Base-by-base conservation (phyloP, 2,797 vertebrate species). In the Hydrocynus forskahlii region DNA sequence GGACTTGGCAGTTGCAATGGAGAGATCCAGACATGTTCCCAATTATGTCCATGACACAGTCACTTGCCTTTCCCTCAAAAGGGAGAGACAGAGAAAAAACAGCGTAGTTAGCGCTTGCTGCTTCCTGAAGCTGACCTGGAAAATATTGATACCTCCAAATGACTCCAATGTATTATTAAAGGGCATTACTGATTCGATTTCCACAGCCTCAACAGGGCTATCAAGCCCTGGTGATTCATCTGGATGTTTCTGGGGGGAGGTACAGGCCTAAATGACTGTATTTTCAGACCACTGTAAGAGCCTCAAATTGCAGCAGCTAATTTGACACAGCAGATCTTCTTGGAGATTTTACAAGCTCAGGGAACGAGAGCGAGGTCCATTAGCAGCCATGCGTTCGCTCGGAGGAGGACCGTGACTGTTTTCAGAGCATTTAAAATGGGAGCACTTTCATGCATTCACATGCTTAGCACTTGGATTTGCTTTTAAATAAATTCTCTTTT, bases 131-230 rank as follows among this genome's bases (percentile, higher is more conserved):
- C 82, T 57, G 54, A 68, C 60, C 83, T 78, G 82, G 75, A 88
- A 87, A 85, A 83, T 87, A 87, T 84, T 75, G 81, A 85, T 86
- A 85, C 85, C 83, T 83, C 80, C 87, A 89, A 88, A 88, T 86
- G 84, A 89, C 83, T 86, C 62, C 86, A 76, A 78, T 83, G 81
- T 84, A 83, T 88, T 89, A 85, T 88, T 83, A 87, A 88, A 87
- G 81, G 70, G 76, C 81, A 86, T 84, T 86, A 85, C 81, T 67
- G 64, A 84, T 81, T 83, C 55, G 78, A 88, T 87, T 86, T 85
- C 86, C 83, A 81, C 74, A 78, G 81, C 79, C 68, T 81, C 76
- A 73, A 60, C 76, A 85, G 79, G 87, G 79, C 89, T 82, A 89
- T 88, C 87, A 83, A 69, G 69, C 76, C 10, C 66, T 75, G 62